phyloP scores from a whole-genome alignment of 1,140 invertebrate species.

The Ceratina australensis region DNA sequence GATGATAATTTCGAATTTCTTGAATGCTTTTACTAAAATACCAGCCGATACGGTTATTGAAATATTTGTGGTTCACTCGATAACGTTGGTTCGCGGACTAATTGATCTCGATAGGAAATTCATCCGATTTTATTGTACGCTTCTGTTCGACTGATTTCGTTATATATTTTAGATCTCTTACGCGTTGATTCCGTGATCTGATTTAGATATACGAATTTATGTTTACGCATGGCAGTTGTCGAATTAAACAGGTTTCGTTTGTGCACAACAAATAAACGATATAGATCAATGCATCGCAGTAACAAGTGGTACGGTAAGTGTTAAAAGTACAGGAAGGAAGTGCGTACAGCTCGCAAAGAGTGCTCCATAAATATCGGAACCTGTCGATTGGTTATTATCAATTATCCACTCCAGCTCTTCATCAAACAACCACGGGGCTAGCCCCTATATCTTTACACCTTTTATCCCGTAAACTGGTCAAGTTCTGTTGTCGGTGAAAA shows the following conservation, averaged over 20 bases:
- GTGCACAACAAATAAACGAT: background rate
- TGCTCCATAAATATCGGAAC: constrained; percentile 44
- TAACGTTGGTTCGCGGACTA: no score
- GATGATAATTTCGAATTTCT: no score
- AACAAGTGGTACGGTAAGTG: constrained; percentile 9
- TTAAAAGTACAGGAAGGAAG: constrained; percentile 33
- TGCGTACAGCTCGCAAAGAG: constrained; percentile 25
- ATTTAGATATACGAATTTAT: background rate
- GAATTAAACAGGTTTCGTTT: background rate
- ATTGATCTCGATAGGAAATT: no score
- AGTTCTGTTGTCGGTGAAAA: constrained; percentile 12
- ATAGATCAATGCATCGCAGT: background rate
- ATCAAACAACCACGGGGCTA: constrained; percentile 12
- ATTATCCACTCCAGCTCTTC: constrained; percentile 46
- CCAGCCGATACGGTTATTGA: no score
- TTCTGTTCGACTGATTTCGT: background rate
- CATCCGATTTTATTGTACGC: no score
- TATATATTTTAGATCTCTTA: background rate
- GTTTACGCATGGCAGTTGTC: background rate
- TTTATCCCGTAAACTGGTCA: constrained; percentile 26
- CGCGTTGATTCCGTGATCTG: background rate
- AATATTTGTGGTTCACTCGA: no score
- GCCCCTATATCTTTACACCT: constrained; percentile 35
- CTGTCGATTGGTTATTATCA: constrained; percentile 44
- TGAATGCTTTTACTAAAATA: no score